These are phyloP conservation scores for Sipha flava DNA, from an alignment of 1,140 invertebrate genomes.

Conservation along the genomic window DNA sequence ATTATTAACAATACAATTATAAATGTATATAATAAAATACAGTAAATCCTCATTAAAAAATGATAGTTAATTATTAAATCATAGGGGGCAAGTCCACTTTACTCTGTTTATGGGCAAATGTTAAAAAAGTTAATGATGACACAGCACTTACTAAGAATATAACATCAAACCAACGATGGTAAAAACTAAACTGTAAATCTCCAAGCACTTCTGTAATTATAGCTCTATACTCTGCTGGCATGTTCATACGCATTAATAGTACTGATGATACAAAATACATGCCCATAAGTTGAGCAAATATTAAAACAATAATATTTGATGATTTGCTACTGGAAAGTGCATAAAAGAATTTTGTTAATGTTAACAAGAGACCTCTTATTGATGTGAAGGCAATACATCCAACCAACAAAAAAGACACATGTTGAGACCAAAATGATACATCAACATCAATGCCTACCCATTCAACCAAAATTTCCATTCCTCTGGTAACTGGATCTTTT, in stretches of 20 bases:
- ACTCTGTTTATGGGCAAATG: slow-evolving; percentile 74
- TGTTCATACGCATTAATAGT: slow-evolving; percentile 97
- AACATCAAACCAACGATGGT: slow-evolving; percentile 99
- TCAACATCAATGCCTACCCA: slow-evolving; percentile 96
- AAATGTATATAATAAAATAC: background rate
- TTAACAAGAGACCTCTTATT: slow-evolving; percentile 89
- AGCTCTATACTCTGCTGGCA: slow-evolving; percentile 93
- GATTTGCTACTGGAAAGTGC: slow-evolving; percentile 99
- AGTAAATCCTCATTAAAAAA: background rate
- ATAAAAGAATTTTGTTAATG: slow-evolving; percentile 99
- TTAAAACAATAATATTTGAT: slow-evolving; percentile 95
- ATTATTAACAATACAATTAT: background rate
- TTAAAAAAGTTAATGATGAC: slow-evolving; percentile 90
- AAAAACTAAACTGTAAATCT: slow-evolving; percentile 98
- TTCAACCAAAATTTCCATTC: slow-evolving; percentile 93
- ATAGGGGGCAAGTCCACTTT: background rate
- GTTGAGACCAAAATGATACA: slow-evolving; percentile 97
- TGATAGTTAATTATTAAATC: background rate
- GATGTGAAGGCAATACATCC: slow-evolving; percentile 98
- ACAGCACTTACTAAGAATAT: slow-evolving; percentile 97
- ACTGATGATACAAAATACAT: slow-evolving; percentile 99
- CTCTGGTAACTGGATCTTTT: slow-evolving; percentile 94
- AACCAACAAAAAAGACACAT: slow-evolving; percentile 93
- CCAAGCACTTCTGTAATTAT: slow-evolving; percentile 98
- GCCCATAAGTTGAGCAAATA: slow-evolving; percentile 97